A percentile compares a stretch with the other conserved stretches of the same genome.
Conservation (phyloP, 2,113 vertebrate genomes). For the Albula goreensis region DNA sequence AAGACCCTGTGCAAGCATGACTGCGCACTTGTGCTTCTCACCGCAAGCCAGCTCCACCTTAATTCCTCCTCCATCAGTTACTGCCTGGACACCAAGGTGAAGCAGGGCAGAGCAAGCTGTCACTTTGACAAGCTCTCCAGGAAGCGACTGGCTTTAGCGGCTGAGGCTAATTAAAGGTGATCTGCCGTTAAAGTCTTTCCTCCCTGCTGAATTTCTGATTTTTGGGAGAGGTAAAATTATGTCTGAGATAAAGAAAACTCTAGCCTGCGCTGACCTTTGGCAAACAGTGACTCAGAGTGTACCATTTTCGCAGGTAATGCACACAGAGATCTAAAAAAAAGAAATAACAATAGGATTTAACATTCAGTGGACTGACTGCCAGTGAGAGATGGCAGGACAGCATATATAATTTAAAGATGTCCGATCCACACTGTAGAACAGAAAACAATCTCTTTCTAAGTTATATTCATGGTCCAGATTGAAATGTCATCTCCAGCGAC, state of each 20-base stretch:
- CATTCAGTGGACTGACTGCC: background rate
- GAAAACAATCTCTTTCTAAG: background rate
- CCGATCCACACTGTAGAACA: background rate
- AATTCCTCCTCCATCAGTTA: background rate
- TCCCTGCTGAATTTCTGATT: background rate
- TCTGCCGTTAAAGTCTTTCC: background rate
- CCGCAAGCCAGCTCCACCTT: background rate
- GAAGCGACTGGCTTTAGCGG: background rate
- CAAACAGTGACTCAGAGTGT: background rate
- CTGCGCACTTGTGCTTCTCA: background rate
- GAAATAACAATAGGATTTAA: background rate
- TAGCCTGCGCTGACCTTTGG: background rate
- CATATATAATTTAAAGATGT: background rate
- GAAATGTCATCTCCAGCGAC: background rate
- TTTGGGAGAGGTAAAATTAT: background rate
- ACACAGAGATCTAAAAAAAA: background rate
- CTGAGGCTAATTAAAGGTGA: background rate
- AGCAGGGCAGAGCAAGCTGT: background rate
- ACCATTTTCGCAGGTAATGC: background rate
- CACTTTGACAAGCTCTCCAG: background rate
- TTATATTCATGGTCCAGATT: background rate
- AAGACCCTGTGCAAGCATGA: background rate
- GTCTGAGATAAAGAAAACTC: background rate
- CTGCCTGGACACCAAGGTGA: background rate
- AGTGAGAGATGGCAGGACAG: background rate